Conservation (phyloP, 2,797 vertebrate species). For the Cercopithecus diana region DNA sequence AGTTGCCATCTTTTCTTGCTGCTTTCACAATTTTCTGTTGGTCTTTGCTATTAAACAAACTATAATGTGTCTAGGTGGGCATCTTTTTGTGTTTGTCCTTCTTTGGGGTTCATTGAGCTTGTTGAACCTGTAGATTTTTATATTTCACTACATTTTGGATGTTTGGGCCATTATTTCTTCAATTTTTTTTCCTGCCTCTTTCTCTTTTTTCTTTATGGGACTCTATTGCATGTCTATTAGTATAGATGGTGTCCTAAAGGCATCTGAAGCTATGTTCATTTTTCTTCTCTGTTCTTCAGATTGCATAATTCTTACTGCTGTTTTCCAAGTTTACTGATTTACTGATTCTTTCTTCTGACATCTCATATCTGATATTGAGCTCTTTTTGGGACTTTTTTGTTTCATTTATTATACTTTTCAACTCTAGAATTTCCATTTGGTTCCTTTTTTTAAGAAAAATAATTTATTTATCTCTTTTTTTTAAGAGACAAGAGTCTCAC, state of each 20-base stretch:
- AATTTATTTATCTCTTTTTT: neutral
- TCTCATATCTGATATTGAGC: neutral
- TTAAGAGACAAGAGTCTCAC: neutral
- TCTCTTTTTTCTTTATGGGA: neutral
- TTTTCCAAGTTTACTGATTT: neutral
- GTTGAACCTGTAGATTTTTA: neutral
- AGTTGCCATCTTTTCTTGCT: neutral
- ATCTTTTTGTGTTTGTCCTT: neutral
- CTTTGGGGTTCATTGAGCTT: neutral
- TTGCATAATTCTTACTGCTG: neutral
- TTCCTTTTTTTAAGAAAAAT: neutral
- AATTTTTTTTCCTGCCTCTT: neutral
- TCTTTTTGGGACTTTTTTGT: neutral
- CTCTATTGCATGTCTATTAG: neutral
- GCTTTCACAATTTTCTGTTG: neutral
- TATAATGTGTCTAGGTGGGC: neutral
- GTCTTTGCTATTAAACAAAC: neutral
- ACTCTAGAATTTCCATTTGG: neutral
- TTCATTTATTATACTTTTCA: neutral
- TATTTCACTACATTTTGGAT: neutral
- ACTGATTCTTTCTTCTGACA: neutral
- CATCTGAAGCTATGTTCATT: neutral
- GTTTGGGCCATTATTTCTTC: neutral
- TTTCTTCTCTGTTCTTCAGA: neutral
- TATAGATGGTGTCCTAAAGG: neutral